Conservation (phyloP, 2,888 invertebrate species). For the Brachyopa scutellaris region DNA sequence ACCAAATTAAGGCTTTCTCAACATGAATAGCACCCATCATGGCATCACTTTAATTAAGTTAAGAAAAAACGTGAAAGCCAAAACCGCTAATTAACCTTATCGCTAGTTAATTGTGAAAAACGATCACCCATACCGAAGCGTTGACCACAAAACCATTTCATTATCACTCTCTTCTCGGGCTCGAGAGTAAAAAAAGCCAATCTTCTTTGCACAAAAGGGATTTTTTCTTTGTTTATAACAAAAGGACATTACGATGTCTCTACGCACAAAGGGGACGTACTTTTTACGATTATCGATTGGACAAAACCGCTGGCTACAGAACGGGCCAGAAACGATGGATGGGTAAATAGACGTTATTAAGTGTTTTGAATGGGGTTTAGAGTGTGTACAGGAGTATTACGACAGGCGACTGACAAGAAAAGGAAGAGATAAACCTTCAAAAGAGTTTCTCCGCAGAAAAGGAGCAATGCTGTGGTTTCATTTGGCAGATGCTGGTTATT, state of each 20-base stretch:
- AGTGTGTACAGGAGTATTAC: neutral
- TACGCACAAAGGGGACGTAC: neutral
- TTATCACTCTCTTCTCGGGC: neutral
- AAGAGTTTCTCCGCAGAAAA: neutral
- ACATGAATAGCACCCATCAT: no score
- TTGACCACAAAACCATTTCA: conserved; percentile 28
- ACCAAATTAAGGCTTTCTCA: no score
- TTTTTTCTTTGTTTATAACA: neutral
- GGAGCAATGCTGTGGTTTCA: conserved; percentile 2
- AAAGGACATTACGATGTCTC: conserved; percentile 26
- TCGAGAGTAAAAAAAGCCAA: conserved; percentile 30
- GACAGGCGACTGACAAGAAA: neutral
- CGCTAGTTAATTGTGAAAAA: conserved; percentile 29
- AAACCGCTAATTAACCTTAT: conserved; percentile 30
- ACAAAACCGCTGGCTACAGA: conserved; percentile 1
- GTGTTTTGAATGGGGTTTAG: conserved; percentile 25
- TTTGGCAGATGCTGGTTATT: neutral
- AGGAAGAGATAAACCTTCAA: conserved; percentile 16
- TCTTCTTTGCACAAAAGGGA: conserved; percentile 4
- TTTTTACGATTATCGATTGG: conserved; percentile 38
- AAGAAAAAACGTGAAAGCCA: conserved; percentile 2
- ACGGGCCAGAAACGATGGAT: neutral
- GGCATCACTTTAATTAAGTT: conserved; percentile 30
- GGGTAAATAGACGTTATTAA: conserved; percentile 51
- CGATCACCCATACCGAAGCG: conserved; percentile 7